Evolutionary conservation across 2,113 vertebrate genomes (phyloP).

Genomic region (Perca schrenkii): DNA sequence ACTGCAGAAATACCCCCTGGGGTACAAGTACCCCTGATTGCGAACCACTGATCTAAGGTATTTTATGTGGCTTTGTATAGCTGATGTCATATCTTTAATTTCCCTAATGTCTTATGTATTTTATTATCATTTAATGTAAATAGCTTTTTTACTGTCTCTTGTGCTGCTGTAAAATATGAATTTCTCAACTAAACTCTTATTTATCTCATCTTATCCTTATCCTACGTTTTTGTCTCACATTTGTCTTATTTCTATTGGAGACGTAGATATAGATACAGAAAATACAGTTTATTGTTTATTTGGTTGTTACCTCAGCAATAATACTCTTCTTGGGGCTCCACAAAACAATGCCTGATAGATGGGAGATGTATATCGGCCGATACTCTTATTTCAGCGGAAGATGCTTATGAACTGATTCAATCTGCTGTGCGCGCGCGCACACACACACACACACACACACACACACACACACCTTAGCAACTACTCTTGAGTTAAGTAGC

Average conservation of each 20-base stretch:
- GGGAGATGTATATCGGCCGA: constrained; percentile 40
- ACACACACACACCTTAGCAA: constrained; percentile 5
- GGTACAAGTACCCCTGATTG: too few relatives aligned
- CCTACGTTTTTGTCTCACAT: background rate
- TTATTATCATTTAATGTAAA: background rate
- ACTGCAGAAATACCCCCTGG: too few relatives aligned
- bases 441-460: constrained; percentile 17
- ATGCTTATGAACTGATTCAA: constrained; percentile 58
- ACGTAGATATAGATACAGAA: background rate
- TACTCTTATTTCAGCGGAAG: constrained; percentile 36
- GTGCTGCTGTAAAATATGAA: background rate
- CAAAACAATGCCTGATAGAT: constrained; percentile 49
- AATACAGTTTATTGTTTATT: constrained; percentile 18
- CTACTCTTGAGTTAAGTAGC: constrained; percentile 29
- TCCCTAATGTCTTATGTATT: background rate
- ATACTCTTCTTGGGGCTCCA: background rate
- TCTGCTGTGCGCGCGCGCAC: constrained; percentile 10
- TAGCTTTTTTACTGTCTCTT: background rate
- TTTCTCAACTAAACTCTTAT: background rate
- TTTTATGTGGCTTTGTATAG: background rate
- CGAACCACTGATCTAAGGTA: background rate
- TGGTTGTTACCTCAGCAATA: constrained; percentile 31
- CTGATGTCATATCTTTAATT: background rate
- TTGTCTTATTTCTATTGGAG: background rate
- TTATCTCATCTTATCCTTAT: background rate